A percentile compares a stretch with the other conserved stretches of the same genome.
Evolutionary conservation across 2,797 vertebrate species (phyloP).

Genomic region (Pantherophis alleghaniensis): DNA sequence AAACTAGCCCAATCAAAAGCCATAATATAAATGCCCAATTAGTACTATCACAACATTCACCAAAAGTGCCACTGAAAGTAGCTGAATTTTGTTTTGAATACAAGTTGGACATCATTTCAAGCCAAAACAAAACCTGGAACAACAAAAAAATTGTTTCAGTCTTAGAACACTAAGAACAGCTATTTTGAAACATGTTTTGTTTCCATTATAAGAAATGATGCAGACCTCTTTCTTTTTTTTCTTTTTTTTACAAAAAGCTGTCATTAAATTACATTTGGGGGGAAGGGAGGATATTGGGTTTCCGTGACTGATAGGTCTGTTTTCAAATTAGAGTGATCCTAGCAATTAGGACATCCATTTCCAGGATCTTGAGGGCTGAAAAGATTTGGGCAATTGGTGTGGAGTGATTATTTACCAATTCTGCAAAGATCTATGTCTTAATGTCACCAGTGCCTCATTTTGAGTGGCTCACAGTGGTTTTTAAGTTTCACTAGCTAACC

Average conservation of each 20-base stretch:
- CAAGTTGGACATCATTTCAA: background rate
- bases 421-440: background rate
- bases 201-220: background rate
- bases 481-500: background rate
- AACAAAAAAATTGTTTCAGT: background rate
- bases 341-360: background rate
- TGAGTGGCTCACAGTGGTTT: background rate
- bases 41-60: background rate
- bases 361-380: background rate
- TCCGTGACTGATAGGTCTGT: background rate
- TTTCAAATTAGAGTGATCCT: background rate
- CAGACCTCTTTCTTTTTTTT: background rate
- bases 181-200: background rate
- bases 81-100: background rate
- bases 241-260: background rate
- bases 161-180: background rate
- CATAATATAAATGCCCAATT: background rate
- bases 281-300: background rate
- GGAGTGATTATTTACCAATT: background rate
- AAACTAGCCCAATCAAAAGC: background rate
- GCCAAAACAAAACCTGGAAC: background rate
- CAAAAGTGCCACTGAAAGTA: background rate
- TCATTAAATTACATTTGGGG: background rate
- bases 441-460: background rate
- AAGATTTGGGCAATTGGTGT: background rate